These are phyloP conservation scores for Lepidocolaptes lacrymiger DNA, from an alignment of 2,797 vertebrate species.

Conservation along the genomic window DNA sequence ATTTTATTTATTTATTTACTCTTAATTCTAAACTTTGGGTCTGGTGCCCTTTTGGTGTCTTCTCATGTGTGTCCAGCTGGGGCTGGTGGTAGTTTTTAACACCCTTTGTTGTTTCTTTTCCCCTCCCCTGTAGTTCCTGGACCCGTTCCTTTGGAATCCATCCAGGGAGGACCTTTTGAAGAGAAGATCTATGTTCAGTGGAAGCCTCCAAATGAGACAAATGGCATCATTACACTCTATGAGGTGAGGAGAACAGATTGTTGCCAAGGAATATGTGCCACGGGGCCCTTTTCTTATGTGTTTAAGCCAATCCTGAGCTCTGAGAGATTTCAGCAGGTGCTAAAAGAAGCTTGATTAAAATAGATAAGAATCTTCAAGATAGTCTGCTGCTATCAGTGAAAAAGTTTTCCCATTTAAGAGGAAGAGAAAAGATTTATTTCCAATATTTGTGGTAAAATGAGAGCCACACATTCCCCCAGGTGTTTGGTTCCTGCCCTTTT, in stretches of 20 bases:
- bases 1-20: neutral
- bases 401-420: neutral
- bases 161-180: slow-evolving; percentile 94
- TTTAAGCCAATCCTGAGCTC: slow-evolving; percentile 18
- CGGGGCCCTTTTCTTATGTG: neutral
- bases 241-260: slow-evolving; percentile 83
- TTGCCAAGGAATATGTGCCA: neutral
- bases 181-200: slow-evolving; percentile 99
- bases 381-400: neutral
- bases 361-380: neutral
- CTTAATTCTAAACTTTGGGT: neutral
- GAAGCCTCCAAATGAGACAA: slow-evolving; percentile 97
- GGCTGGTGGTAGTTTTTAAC: neutral
- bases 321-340: slow-evolving; percentile 20
- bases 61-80: neutral
- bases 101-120: neutral
- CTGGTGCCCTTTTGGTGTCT: neutral
- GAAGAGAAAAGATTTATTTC: neutral
- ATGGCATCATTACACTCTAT: slow-evolving; percentile 95
- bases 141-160: slow-evolving; percentile 90
- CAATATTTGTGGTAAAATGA: neutral
- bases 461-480: neutral
- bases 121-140: slow-evolving; percentile 87
- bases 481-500: neutral
- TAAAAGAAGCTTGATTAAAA: slow-evolving; percentile 38